Base-by-base conservation (phyloP, 2,113 vertebrate species). In the Xiphophorus hellerii region DNA sequence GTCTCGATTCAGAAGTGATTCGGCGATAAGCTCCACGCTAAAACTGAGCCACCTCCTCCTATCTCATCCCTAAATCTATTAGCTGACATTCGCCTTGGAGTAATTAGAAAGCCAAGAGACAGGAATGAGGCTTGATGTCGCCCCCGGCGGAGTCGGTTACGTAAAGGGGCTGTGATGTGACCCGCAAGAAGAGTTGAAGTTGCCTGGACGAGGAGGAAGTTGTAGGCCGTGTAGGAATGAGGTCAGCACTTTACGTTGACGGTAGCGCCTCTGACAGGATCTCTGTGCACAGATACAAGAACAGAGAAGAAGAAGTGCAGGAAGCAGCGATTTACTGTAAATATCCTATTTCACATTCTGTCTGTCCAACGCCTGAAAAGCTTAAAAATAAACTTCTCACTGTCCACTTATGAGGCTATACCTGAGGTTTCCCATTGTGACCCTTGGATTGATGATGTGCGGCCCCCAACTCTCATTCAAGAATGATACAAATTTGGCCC, bases 151-250 rank as follows among this genome's bases (percentile, higher is more conserved):
- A 70, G 65, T 27, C 20, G 15, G 70, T 88, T 87, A 75, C 78
- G 72, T 77, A 81, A 90, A 91, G 67, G 85, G 64, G 17, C 62
- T 15, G 51, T 81, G 80, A 77, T 80, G 61, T 75, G 81, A 88
- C 71, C 66, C 27, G 20, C 74, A 27, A 82, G 69, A 28, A 44
- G 73, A 70, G 65, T 14, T 48, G 42, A 72, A 69, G 69, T 66
- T 75, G 11, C 13, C 39, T 25, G 44, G 60, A 62, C 31, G 73
- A 66, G 62, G 30, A 69, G 62, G 28, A 69, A 30, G 15, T 10
- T 74, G 33, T 84, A 82, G 76, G 65, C 66, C 30, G 8, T 20
- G 29, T 2, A 44, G 44, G 31, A 84, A 70, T 1, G 0, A 67
- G 77, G 73, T 58, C 39, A 77, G 17, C 27, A 42, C 68, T 70